Evolutionary conservation across 2,797 vertebrate species (phyloP), one percentile per base, ranked within the genome.

Genomic region (Sebastes dallii): DNA sequence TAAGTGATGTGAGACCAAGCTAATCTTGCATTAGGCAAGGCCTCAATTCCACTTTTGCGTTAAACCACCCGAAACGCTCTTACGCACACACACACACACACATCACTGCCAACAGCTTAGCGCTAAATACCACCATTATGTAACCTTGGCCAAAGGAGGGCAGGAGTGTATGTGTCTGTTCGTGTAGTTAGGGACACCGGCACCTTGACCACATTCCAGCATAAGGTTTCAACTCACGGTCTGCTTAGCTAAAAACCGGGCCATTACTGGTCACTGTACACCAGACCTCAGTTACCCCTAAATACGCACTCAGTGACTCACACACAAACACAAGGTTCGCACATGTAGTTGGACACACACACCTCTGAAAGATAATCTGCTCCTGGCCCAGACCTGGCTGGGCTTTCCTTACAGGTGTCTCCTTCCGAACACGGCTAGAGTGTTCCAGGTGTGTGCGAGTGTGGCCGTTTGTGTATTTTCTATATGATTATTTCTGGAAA

Each of bases 341-440:
- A 82, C 54, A 73, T 32, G 11, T 73, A 71, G 68, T 66, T 30
- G 14, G 25, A 74, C 55, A 72, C 69, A 85, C 64, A 83, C 82
- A 90, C 65, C 29, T 60, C 66, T 78, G 95, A 93, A 94, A 96
- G 89, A 81, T 84, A 90, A 95, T 94, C 94, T 92, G 84, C 66
- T 86, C 70, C 84, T 91, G 88, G 87, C 90, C 73, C 84, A 92
- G 93, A 94, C 91, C 85, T 89, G 81, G 78, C 86, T 88, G 91
- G 94, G 93, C 94, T 95, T 95, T 92, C 92, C 93, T 96, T 95
- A 94, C 95, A 94, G 92, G 93, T 95, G 83, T 96, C 93, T 93
- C 83, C 86, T 92, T 94, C 92, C 85, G 52, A 88, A 80, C 54
- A 83, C 67, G 54, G 89, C 91, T 93, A 84, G 90, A 91, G 86